These are phyloP conservation scores for Pristionchus japonicus DNA, from an alignment of 2,888 invertebrate species.

Conservation along the genomic window DNA sequence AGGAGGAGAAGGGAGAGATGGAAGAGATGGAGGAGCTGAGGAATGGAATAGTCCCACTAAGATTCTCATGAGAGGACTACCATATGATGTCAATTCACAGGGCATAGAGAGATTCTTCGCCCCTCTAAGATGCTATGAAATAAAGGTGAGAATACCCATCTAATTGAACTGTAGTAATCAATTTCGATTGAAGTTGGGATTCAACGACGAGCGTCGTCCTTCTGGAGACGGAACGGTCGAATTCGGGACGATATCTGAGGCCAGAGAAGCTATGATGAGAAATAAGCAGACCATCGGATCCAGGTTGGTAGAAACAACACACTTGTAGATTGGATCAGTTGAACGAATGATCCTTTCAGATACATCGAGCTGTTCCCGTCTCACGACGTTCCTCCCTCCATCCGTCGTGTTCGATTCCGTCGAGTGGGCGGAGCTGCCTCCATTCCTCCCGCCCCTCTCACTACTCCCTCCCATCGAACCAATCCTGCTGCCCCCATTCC, in stretches of 20 bases:
- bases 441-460: constrained; percentile 47
- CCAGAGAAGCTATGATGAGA: constrained; percentile 57
- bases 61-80: constrained; percentile 70
- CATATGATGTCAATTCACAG: constrained; percentile 61
- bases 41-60: constrained; percentile 43
- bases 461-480: constrained; percentile 49
- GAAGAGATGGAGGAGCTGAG: background rate
- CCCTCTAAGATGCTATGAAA: constrained; percentile 59
- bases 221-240: constrained; percentile 70
- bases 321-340: background rate
- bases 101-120: constrained; percentile 68
- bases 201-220: constrained; percentile 62
- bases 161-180: background rate
- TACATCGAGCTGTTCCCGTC: constrained; percentile 88
- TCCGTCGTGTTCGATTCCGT: constrained; percentile 57
- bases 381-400: constrained; percentile 54
- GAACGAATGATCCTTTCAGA: constrained; percentile 48
- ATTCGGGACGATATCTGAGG: constrained; percentile 61
- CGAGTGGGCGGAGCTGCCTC: constrained; percentile 50
- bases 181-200: constrained; percentile 53
- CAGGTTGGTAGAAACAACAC: constrained; percentile 78
- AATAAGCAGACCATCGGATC: constrained; percentile 65
- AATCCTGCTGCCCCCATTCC: constrained; percentile 14
- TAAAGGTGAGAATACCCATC: constrained; percentile 54
- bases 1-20: too few species aligned